Percentiles rank a stretch among this genome's conserved stretches.
These are phyloP conservation scores for Phylloscopus whistleri DNA, from an alignment of 2,113 vertebrate species.

Conservation along the genomic window DNA sequence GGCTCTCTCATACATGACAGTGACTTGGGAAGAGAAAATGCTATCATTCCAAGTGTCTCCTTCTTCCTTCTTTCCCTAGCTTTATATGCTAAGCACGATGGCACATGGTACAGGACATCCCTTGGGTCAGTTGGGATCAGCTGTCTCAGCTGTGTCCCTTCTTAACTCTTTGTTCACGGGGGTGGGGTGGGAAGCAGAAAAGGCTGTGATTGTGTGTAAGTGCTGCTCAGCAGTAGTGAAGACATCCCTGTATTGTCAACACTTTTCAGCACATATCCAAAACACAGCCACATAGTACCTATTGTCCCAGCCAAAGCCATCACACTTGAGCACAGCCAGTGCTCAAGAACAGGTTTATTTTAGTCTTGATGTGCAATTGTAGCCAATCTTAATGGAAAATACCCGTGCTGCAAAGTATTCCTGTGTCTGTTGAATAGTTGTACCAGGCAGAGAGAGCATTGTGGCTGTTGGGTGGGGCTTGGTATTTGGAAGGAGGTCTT, in stretches of 20 bases:
- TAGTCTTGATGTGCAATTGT: neutral
- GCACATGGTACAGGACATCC: neutral
- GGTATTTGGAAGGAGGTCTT: neutral
- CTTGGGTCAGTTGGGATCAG: neutral
- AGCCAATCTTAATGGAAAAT: neutral
- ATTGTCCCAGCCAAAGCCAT: neutral
- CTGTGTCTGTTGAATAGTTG: neutral
- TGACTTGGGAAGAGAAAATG: neutral
- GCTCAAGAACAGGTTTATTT: neutral
- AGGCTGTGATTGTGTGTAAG: neutral
- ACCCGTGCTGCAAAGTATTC: neutral
- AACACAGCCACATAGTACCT: neutral
- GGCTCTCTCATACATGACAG: neutral
- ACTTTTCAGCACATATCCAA: neutral
- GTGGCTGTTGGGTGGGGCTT: neutral
- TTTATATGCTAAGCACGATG: neutral
- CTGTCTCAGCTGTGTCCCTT: neutral
- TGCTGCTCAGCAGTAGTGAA: neutral
- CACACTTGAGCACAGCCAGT: neutral
- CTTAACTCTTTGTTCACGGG: neutral
- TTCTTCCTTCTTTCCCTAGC: neutral
- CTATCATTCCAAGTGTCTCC: neutral
- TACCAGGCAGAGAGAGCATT: neutral
- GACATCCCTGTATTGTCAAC: neutral
- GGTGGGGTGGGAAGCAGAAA: neutral